These are phyloP conservation scores for Diorhabda elongata DNA, from an alignment of 1,140 invertebrate genomes.

Conservation along the genomic window DNA sequence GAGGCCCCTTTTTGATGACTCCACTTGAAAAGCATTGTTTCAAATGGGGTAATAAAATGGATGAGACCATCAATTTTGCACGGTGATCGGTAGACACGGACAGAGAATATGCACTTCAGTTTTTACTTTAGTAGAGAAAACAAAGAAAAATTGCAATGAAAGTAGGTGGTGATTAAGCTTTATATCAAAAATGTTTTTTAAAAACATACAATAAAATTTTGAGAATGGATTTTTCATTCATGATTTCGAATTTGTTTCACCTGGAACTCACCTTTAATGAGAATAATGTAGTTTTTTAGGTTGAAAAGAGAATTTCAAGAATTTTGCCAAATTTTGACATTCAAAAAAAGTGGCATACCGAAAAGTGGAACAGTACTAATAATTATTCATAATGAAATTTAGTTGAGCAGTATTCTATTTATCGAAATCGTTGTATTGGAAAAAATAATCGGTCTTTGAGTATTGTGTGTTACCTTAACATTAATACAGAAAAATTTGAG, in stretches of 20 bases:
- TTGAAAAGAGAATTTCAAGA: neutral
- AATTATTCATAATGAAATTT: too few species aligned
- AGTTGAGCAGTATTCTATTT: too few species aligned
- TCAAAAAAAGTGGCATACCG: neutral
- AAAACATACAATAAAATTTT: neutral
- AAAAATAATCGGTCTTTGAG: too few species aligned
- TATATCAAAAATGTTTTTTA: neutral
- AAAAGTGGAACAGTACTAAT: neutral
- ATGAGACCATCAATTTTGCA: constrained; percentile 2
- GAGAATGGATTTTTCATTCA: neutral
- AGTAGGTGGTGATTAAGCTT: neutral
- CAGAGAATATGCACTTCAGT: neutral
- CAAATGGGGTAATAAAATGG: constrained; percentile 30
- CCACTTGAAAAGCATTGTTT: constrained; percentile 28
- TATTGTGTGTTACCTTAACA: too few species aligned
- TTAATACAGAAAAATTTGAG: too few species aligned
- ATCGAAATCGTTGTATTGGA: too few species aligned
- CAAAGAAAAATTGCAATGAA: neutral
- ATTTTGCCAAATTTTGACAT: neutral
- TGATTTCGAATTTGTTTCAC: too few species aligned
- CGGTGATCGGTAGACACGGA: constrained; percentile 1
- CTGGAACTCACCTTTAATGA: too few species aligned
- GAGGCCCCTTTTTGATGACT: constrained; percentile 23
- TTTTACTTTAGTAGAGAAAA: neutral
- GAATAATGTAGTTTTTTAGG: neutral